These are phyloP conservation scores for Umimayanthus kanabou DNA, from an alignment of 92 coral and sea anemone genomes.

Conservation along the genomic window DNA sequence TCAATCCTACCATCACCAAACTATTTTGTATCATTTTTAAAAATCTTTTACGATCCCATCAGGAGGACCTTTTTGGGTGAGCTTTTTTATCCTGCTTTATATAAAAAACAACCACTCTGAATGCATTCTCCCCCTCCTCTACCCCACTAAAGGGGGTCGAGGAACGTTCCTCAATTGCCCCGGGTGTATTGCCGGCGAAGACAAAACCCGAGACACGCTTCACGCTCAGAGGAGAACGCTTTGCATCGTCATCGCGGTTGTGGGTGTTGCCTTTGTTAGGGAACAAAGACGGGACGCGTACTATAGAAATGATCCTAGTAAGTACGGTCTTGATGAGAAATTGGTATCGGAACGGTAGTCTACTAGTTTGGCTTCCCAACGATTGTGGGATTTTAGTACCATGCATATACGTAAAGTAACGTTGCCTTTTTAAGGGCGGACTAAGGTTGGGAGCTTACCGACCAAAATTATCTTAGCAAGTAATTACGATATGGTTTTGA, in stretches of 20 bases:
- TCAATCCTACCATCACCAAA: too few species aligned
- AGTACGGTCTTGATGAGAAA: background rate
- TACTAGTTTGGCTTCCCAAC: background rate
- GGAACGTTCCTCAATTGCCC: constrained; percentile 79
- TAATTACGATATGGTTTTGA: too few species aligned
- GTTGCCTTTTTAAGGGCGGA: too few species aligned
- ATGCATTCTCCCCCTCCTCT: constrained; percentile 74
- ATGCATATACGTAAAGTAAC: constrained; percentile 39
- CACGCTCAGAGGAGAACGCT: constrained; percentile 87
- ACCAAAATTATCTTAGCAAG: too few species aligned
- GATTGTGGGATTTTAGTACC: background rate
- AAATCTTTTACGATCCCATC: too few species aligned
- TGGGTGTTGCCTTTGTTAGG: constrained; percentile 69
- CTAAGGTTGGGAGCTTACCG: too few species aligned
- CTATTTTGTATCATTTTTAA: too few species aligned
- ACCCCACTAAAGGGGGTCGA: constrained; percentile 50
- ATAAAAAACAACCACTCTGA: constrained; percentile 49
- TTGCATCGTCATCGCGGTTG: constrained; percentile 83
- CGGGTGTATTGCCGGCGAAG: constrained; percentile 64
- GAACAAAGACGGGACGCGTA: constrained; percentile 91
- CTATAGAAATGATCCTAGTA: constrained; percentile 90
- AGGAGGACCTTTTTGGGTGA: too few species aligned
- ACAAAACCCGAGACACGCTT: constrained; percentile 71
- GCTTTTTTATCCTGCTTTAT: too few species aligned
- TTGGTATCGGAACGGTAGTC: background rate